Conservation (phyloP, 1,140 invertebrate genomes). For the Sinella curviseta region DNA sequence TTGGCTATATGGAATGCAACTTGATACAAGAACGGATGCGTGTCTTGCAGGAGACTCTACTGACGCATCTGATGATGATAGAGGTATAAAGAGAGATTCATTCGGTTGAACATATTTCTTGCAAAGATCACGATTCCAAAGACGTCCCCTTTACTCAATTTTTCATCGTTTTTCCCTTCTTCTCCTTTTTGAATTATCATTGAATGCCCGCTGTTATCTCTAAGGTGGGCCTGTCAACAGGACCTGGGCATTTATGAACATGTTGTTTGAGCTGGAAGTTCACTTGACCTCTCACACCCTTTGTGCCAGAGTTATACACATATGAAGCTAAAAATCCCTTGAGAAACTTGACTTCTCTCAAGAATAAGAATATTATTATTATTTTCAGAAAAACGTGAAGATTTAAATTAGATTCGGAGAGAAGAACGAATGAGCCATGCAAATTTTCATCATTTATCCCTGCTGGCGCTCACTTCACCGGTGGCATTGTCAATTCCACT, state of each 20-base stretch:
- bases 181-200: conserved; percentile 28
- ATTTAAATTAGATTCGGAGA: conserved; percentile 9
- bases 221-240: conserved; percentile 50
- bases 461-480: conserved; percentile 28
- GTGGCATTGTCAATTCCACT: conserved; percentile 35
- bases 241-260: conserved; percentile 29
- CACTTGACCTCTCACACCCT: conserved; percentile 44
- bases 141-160: conserved; percentile 45
- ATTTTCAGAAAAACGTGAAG: not conserved
- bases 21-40: too few relatives aligned
- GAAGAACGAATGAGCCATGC: conserved; percentile 33
- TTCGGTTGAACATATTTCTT: not conserved
- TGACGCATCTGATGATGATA: too few relatives aligned
- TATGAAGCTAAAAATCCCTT: not conserved
- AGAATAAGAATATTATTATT: too few relatives aligned
- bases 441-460: conserved; percentile 45
- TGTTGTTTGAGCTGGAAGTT: conserved; percentile 35
- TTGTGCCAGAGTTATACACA: not conserved
- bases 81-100: too few relatives aligned
- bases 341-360: not conserved
- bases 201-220: conserved; percentile 49
- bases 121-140: conserved; percentile 46
- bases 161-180: conserved; percentile 45
- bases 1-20: too few relatives aligned
- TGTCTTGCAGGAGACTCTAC: too few relatives aligned